Conservation (phyloP, 2,113 vertebrate genomes). For the Ochotona curzoniae region DNA sequence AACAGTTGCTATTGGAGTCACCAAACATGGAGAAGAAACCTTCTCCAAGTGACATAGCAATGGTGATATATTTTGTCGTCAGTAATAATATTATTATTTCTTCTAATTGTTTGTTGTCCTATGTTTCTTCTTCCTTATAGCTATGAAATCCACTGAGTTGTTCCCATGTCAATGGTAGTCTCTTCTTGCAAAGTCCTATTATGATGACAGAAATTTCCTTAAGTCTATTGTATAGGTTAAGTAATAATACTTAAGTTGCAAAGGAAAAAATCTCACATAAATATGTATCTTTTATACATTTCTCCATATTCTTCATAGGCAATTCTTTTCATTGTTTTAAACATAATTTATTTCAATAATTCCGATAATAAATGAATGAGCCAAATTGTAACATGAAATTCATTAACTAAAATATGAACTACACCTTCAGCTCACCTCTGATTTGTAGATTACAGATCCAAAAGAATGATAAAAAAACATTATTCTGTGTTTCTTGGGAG, state of each 20-base stretch:
- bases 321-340: not conserved
- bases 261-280: not conserved
- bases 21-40: no score
- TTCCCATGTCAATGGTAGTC: not conserved
- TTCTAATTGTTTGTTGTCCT: not conserved
- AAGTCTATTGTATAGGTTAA: not conserved
- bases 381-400: not conserved
- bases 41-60: not conserved
- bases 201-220: not conserved
- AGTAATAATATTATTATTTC: not conserved
- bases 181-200: not conserved
- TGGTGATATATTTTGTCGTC: not conserved
- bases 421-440: not conserved
- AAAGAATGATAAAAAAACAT: not conserved
- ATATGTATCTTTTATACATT: not conserved
- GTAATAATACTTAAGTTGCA: constrained; percentile 14
- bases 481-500: not conserved
- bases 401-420: not conserved
- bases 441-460: not conserved
- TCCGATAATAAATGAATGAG: constrained; percentile 36
- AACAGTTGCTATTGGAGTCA: no score
- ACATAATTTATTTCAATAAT: not conserved
- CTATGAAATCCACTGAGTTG: not conserved
- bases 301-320: not conserved
- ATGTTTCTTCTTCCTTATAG: not conserved